A percentile compares a stretch with the other conserved stretches of the same genome.
Evolutionary conservation across 1,140 invertebrate genomes (phyloP).

Genomic region (Diploscapter pachys): DNA sequence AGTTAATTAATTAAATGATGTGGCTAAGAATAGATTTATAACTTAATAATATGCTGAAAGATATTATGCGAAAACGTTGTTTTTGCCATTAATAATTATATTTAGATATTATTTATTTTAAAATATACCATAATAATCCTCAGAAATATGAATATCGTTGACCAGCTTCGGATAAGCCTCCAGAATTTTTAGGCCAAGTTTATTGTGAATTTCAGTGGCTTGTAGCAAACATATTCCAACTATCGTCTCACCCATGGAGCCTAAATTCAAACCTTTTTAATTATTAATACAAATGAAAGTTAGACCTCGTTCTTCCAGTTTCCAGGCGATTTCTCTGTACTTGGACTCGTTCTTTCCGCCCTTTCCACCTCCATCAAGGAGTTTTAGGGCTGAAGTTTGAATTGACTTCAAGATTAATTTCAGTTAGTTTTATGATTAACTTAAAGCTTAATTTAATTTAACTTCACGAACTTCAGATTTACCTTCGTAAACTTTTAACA

Average conservation of each 20-base stretch:
- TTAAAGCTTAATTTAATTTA: background rate
- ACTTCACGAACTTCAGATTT: conserved; percentile 1
- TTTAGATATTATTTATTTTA: too few relatives aligned
- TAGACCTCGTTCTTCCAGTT: conserved; percentile 73
- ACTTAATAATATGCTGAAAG: background rate
- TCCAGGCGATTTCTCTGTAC: conserved; percentile 86
- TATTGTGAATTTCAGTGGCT: conserved; percentile 82
- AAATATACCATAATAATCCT: conserved; percentile 87
- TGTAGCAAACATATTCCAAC: conserved; percentile 88
- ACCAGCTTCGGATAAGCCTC: conserved; percentile 86
- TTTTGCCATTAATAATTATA: too few relatives aligned
- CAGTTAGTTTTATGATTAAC: conserved; percentile 10
- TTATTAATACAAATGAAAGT: conserved; percentile 15
- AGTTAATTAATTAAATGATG: background rate
- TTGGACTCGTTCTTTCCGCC: conserved; percentile 62
- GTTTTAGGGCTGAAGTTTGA: conserved; percentile 47
- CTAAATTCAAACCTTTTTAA: conserved; percentile 30
- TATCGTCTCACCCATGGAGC: conserved; percentile 86
- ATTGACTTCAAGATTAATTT: background rate
- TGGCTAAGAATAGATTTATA: background rate
- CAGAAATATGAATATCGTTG: conserved; percentile 88
- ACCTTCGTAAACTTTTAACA: too few relatives aligned
- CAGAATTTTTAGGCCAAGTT: conserved; percentile 84
- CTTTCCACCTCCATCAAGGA: conserved; percentile 61
- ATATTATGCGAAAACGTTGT: background rate